Conservation (phyloP, 1,140 invertebrate genomes). For the Helicoverpa zea region DNA sequence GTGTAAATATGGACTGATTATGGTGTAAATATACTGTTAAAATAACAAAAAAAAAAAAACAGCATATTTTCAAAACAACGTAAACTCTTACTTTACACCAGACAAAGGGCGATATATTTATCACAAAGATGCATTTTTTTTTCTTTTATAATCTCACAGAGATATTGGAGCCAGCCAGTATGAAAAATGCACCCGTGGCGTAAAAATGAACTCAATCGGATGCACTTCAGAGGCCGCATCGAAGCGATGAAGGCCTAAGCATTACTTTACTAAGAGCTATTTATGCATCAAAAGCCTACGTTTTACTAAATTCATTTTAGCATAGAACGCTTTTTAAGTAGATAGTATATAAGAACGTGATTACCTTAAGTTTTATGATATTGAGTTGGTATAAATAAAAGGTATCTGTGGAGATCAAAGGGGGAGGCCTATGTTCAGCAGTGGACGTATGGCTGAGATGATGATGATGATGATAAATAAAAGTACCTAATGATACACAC, state of each 20-base stretch:
- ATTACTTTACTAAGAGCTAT: background rate
- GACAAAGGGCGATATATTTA: background rate
- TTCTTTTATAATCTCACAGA: background rate
- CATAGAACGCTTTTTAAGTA: background rate
- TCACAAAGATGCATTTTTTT: background rate
- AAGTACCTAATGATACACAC: too few species aligned
- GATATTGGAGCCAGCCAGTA: background rate
- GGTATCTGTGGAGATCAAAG: too few species aligned
- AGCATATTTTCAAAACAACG: too few species aligned
- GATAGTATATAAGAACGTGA: background rate
- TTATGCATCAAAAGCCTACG: background rate
- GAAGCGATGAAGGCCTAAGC: background rate
- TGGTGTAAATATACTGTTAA: too few species aligned
- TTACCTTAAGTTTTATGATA: background rate
- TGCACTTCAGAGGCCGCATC: conserved; percentile 4
- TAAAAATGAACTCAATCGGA: conserved; percentile 31
- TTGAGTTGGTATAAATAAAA: too few species aligned
- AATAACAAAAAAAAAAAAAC: too few species aligned
- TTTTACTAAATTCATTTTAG: background rate
- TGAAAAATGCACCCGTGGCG: conserved; percentile 31
- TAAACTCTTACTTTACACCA: background rate
- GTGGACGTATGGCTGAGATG: too few species aligned
- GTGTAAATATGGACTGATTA: too few species aligned
- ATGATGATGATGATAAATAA: too few species aligned
- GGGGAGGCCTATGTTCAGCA: too few species aligned